Percentiles rank a stretch among this genome's conserved stretches.
Conservation (phyloP, 2,113 vertebrate species). For the Thomomys bottae region DNA sequence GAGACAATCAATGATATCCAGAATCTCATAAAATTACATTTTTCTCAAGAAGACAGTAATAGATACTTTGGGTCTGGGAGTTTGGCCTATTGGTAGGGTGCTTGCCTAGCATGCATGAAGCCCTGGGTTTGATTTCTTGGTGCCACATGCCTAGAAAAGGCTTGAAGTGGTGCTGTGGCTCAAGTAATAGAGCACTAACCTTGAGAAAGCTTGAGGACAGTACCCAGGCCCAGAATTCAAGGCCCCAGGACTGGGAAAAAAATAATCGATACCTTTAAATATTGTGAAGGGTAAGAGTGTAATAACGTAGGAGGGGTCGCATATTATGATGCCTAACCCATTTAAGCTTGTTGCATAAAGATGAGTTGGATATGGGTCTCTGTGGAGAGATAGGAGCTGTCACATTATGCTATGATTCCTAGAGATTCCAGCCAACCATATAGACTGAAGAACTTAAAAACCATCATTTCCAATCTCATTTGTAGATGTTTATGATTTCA, state of each 20-base stretch:
- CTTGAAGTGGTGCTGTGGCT: too few species aligned
- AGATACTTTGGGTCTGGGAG: too few species aligned
- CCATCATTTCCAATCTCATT: not conserved
- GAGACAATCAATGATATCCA: not conserved
- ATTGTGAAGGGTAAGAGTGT: not conserved
- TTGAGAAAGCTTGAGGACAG: too few species aligned
- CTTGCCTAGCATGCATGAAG: too few species aligned
- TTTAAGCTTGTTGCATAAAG: not conserved
- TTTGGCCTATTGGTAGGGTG: too few species aligned
- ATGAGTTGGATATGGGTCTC: not conserved
- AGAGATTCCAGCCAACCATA: not conserved
- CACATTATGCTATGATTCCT: not conserved
- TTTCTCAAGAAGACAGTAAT: not conserved
- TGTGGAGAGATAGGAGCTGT: not conserved
- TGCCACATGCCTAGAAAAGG: too few species aligned
- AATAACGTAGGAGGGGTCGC: not conserved
- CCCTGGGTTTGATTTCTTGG: too few species aligned
- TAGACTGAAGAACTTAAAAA: not conserved
- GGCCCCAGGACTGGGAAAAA: too few species aligned
- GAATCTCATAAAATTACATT: slow-evolving; percentile 13
- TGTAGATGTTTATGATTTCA: not conserved
- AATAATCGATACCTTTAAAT: slow-evolving; percentile 1
- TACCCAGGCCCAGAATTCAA: too few species aligned
- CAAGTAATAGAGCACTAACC: too few species aligned
- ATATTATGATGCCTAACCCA: not conserved